These are phyloP conservation scores for Neria commutata DNA, from an alignment of 2,888 invertebrate genomes.

Conservation along the genomic window DNA sequence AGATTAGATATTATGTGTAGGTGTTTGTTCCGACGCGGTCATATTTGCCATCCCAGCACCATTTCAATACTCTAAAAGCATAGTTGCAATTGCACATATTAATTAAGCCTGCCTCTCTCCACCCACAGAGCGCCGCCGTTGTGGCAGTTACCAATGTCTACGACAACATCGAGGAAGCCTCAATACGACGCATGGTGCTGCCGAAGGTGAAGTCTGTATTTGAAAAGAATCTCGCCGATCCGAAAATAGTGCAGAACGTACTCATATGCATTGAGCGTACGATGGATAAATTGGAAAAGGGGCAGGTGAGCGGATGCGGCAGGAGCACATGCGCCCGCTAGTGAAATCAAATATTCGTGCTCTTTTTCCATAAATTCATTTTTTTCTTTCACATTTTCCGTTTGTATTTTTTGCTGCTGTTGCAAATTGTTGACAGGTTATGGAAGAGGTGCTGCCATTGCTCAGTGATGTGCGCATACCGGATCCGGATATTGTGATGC, in stretches of 20 bases:
- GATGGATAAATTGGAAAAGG: constrained; percentile 81
- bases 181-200: constrained; percentile 79
- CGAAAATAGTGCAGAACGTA: constrained; percentile 80
- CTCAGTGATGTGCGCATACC: constrained; percentile 83
- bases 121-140: constrained; percentile 82
- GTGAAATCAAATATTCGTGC: too few relatives aligned
- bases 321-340: too few relatives aligned
- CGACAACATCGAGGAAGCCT: constrained; percentile 81
- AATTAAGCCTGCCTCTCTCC: too few relatives aligned
- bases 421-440: constrained; percentile 64
- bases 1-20: too few relatives aligned
- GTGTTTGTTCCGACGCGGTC: too few relatives aligned
- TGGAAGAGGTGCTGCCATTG: constrained; percentile 89
- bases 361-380: constrained; percentile 12
- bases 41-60: too few relatives aligned
- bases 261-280: constrained; percentile 81
- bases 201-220: constrained; percentile 82
- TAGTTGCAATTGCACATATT: too few relatives aligned
- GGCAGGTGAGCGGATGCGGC: constrained; percentile 68
- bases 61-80: too few relatives aligned
- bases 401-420: background rate
- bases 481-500: constrained; percentile 86
- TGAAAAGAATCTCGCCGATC: constrained; percentile 79
- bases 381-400: constrained; percentile 19
- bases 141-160: constrained; percentile 85